Conservation (phyloP, 1,140 invertebrate genomes). For the Rhyzopertha dominica region DNA sequence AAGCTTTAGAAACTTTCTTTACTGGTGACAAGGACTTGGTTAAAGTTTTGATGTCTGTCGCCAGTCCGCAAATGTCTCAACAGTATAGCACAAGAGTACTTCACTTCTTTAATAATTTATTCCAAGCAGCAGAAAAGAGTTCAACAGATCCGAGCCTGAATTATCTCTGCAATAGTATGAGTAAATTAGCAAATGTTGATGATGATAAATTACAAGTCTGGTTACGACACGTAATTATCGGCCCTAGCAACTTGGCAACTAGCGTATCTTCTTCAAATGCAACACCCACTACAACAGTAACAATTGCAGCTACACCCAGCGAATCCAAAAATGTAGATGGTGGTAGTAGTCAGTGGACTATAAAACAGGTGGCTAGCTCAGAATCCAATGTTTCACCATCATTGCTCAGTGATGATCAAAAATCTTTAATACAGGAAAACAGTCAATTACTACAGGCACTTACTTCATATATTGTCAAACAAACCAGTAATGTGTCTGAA, state of each 20-base stretch:
- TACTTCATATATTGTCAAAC: conserved; percentile 69
- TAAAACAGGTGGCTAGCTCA: conserved; percentile 22
- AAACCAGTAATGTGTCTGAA: conserved; percentile 59
- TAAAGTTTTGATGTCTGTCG: conserved; percentile 69
- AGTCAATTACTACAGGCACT: conserved; percentile 66
- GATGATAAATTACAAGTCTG: conserved; percentile 60
- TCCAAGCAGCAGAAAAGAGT: conserved; percentile 58
- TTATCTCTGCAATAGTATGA: conserved; percentile 63
- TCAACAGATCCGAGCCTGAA: conserved; percentile 60
- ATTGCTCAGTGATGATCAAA: conserved; percentile 46
- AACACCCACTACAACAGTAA: conserved; percentile 43
- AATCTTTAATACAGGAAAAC: conserved; percentile 58
- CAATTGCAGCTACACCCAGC: conserved; percentile 15
- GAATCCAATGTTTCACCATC: conserved; percentile 20
- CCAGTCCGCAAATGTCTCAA: conserved; percentile 60
- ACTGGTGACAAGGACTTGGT: conserved; percentile 57
- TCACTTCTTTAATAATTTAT: conserved; percentile 75
- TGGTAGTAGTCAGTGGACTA: conserved; percentile 22
- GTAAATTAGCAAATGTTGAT: conserved; percentile 62
- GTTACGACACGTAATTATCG: conserved; percentile 64
- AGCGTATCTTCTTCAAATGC: conserved; percentile 47
- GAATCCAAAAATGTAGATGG: conserved; percentile 10
- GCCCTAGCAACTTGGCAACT: conserved; percentile 46
- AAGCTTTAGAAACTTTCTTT: conserved; percentile 79
- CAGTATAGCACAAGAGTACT: conserved; percentile 72